phyloP scores from a whole-genome alignment of 2,797 vertebrate species.

The Anguilla megastoma region DNA sequence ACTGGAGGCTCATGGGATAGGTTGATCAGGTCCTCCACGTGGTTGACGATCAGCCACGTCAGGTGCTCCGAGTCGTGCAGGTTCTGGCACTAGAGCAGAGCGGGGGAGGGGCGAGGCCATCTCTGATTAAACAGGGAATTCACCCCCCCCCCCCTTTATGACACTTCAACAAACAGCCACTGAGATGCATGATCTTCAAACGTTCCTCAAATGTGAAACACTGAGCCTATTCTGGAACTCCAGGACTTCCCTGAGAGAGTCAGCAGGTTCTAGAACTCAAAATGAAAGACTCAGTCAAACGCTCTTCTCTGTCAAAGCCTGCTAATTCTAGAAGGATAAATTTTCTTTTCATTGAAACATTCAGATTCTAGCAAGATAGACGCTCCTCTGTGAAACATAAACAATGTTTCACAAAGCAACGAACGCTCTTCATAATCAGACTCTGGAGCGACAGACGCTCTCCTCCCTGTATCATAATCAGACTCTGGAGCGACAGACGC shows the following conservation, averaged over 20 bases:
- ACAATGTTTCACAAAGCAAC: too few relatives aligned
- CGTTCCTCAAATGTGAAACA: background rate
- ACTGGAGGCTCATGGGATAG: constrained; percentile 96
- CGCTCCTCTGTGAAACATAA: background rate
- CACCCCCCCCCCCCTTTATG: background rate
- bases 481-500: too few relatives aligned
- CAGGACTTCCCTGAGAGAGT: background rate
- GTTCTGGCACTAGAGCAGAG: constrained; percentile 87
- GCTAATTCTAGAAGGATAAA: too few relatives aligned
- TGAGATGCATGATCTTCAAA: background rate
- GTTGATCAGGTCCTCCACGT: constrained; percentile 91
- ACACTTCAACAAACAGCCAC: background rate
- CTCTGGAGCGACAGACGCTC: too few relatives aligned
- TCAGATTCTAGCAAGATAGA: background rate
- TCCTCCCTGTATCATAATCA: too few relatives aligned
- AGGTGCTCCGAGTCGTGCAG: constrained; percentile 96
- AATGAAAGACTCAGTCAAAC: too few relatives aligned
- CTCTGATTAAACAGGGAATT: background rate
- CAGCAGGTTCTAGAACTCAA: background rate
- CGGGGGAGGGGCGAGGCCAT: background rate
- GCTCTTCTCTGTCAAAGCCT: background rate
- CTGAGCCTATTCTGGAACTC: background rate
- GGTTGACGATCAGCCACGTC: constrained; percentile 97
- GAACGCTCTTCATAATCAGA: too few relatives aligned
- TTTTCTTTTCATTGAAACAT: background rate